Percentiles rank a stretch among this genome's conserved stretches.
Evolutionary conservation across 2,113 vertebrate genomes (phyloP).

Genomic region (Lepisosteus oculatus): DNA sequence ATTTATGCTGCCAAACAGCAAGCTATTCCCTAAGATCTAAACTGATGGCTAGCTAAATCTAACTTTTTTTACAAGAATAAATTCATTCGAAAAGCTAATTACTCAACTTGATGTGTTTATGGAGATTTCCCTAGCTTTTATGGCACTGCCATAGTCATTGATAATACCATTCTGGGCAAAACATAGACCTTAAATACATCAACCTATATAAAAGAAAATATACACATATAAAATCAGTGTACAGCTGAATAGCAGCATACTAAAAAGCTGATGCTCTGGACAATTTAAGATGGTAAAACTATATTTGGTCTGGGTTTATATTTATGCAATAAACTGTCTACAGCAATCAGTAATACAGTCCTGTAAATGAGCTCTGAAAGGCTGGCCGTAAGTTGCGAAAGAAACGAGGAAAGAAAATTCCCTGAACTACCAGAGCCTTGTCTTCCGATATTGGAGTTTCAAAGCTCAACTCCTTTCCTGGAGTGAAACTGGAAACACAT

Average conservation of each 20-base stretch:
- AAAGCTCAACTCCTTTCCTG: too few species aligned
- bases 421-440: too few species aligned
- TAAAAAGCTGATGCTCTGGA: constrained; percentile 32
- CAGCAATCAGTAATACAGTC: constrained; percentile 34
- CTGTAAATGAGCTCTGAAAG: too few species aligned
- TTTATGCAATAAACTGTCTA: constrained; percentile 38
- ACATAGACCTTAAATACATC: constrained; percentile 23
- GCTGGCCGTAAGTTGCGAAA: too few species aligned
- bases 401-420: too few species aligned
- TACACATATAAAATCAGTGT: constrained; percentile 16
- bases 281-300: not conserved
- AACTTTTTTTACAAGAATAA: constrained; percentile 28
- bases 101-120: constrained; percentile 31
- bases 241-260: constrained; percentile 33
- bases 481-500: too few species aligned
- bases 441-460: too few species aligned
- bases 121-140: constrained; percentile 41
- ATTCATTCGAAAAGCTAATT: constrained; percentile 33
- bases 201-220: not conserved
- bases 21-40: constrained; percentile 32
- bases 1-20: constrained; percentile 35
- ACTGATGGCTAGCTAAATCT: constrained; percentile 22
- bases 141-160: constrained; percentile 42
- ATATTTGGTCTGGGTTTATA: constrained; percentile 11
- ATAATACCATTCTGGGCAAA: constrained; percentile 48